Percentiles rank a stretch among this genome's conserved stretches.
Conservation (phyloP, 37 sponge, comb jelly and placozoan genomes). For the Halisarca cf. caerulea region DNA sequence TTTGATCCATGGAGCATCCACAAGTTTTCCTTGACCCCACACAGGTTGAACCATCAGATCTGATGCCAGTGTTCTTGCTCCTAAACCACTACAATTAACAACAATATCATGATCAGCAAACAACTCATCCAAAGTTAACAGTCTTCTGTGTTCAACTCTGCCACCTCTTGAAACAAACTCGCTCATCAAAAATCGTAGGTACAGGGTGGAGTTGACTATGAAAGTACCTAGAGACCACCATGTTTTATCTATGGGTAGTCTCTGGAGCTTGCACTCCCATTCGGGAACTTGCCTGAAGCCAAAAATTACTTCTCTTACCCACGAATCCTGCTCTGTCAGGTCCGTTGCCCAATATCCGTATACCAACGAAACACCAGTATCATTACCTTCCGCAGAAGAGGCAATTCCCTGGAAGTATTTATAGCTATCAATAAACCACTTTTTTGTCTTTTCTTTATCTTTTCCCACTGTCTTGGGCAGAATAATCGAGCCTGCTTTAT, state of each 20-base stretch:
- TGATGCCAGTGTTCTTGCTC: constrained; percentile 19
- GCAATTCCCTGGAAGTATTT: neutral
- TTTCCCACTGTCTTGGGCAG: no score
- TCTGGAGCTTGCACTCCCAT: neutral
- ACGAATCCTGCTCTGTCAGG: neutral
- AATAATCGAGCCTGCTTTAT: constrained; percentile 17
- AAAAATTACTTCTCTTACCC: neutral
- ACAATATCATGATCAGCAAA: constrained; percentile 34
- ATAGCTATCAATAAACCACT: neutral
- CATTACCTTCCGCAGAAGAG: neutral
- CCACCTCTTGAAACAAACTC: constrained; percentile 9
- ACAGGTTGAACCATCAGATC: constrained; percentile 39
- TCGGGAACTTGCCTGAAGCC: neutral
- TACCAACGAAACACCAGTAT: neutral
- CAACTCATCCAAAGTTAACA: neutral
- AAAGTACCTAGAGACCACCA: constrained; percentile 12
- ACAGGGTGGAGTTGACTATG: constrained; percentile 1
- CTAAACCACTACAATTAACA: constrained; percentile 60
- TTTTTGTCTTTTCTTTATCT: neutral
- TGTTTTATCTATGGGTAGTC: constrained; percentile 10
- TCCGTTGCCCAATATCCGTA: neutral
- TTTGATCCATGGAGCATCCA: constrained; percentile 46
- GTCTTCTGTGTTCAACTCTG: neutral
- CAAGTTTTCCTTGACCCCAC: constrained; percentile 23
- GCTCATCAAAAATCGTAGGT: constrained; percentile 40